Evolutionary conservation across 2,888 invertebrate genomes (phyloP).

Genomic region (Paralinhomoeus sp.): DNA sequence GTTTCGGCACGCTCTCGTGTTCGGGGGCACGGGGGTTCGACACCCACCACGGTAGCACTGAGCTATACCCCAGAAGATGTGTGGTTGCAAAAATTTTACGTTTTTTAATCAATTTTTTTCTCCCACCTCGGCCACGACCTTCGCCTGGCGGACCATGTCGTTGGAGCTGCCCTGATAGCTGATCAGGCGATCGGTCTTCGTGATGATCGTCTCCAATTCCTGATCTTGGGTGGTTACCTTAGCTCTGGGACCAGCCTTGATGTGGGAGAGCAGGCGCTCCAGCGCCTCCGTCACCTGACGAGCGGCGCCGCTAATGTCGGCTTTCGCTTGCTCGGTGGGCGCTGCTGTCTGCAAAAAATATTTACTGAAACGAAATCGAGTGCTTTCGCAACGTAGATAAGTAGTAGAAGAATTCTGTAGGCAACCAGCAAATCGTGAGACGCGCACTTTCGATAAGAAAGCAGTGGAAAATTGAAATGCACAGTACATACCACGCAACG

Average conservation of each 20-base stretch:
- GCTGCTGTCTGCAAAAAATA: slow-evolving; percentile 31
- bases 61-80: no score
- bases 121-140: slow-evolving; percentile 53
- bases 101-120: neutral
- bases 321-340: slow-evolving; percentile 42
- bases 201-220: slow-evolving; percentile 64
- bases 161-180: slow-evolving; percentile 33
- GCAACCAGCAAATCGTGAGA: no score
- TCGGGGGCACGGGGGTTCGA: no score
- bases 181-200: slow-evolving; percentile 64
- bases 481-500: no score
- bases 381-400: no score
- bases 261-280: slow-evolving; percentile 66
- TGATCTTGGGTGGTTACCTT: slow-evolving; percentile 43
- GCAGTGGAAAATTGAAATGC: no score
- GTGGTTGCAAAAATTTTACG: neutral
- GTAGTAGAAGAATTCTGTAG: no score
- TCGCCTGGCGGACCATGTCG: slow-evolving; percentile 77
- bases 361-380: no score
- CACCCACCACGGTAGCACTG: no score
- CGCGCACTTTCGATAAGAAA: no score
- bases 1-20: no score
- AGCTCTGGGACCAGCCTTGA: slow-evolving; percentile 38
- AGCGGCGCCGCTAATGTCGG: slow-evolving; percentile 51
- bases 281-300: slow-evolving; percentile 56